These are phyloP conservation scores for Eufriesea mexicana DNA, from an alignment of 1,140 invertebrate genomes.

Conservation along the genomic window DNA sequence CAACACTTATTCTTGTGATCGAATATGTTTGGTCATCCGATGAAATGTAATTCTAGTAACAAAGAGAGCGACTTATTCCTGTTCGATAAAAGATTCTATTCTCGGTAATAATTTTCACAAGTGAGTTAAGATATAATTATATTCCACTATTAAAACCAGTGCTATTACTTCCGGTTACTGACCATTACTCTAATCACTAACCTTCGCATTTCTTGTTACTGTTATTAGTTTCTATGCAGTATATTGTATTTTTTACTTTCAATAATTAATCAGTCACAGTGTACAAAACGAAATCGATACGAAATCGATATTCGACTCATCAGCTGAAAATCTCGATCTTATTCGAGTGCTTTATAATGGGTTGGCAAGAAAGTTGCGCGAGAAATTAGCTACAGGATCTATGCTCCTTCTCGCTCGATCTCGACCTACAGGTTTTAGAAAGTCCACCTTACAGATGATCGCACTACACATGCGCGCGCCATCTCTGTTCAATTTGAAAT, in stretches of 20 bases:
- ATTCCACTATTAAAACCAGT: background rate
- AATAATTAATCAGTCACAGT: background rate
- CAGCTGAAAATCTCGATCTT: background rate
- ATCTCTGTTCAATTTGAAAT: background rate
- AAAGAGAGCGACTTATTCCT: background rate
- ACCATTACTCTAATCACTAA: background rate
- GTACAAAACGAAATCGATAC: background rate
- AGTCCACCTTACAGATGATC: conserved; percentile 35
- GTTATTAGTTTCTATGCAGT: too few species aligned
- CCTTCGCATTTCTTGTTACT: background rate
- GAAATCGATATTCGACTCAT: background rate
- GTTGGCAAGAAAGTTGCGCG: background rate
- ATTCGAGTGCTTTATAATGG: background rate
- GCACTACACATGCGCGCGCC: background rate
- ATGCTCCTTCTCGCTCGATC: conserved; percentile 6
- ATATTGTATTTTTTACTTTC: background rate
- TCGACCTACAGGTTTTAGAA: conserved; percentile 45
- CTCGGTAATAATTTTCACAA: background rate
- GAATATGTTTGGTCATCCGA: background rate
- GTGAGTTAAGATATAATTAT: too few species aligned
- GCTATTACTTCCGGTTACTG: background rate
- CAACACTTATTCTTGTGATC: background rate
- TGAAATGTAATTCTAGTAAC: background rate
- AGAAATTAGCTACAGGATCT: conserved; percentile 10
- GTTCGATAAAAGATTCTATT: background rate